Conservation (phyloP, 2,888 invertebrate genomes). For the Entomobrya multifasciata region DNA sequence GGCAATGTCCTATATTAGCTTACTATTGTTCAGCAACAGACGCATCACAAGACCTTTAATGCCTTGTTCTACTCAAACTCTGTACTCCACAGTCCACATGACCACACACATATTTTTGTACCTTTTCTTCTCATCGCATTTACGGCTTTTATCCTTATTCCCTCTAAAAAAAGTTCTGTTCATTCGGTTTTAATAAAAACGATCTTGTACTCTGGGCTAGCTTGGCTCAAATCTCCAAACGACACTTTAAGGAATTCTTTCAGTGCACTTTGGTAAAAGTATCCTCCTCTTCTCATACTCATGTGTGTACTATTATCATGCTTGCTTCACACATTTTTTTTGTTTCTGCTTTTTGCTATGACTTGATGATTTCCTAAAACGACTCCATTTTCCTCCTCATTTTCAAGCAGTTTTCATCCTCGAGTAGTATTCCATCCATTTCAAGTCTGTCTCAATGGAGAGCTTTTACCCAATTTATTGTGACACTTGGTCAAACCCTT, state of each 20-base stretch:
- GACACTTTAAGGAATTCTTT: conserved; percentile 56
- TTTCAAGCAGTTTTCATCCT: background rate
- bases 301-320: conserved; percentile 1
- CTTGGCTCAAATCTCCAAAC: conserved; percentile 55
- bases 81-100: background rate
- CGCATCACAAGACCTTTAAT: background rate
- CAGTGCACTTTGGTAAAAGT: conserved; percentile 27
- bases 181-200: conserved; percentile 41
- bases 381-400: conserved; percentile 40
- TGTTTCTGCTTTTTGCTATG: background rate
- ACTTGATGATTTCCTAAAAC: conserved; percentile 42
- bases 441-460: conserved; percentile 36
- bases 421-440: background rate
- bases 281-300: no score
- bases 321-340: background rate
- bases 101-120: background rate
- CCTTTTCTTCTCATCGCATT: background rate
- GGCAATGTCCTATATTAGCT: conserved; percentile 42
- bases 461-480: conserved; percentile 62
- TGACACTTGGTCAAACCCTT: conserved; percentile 64
- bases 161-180: background rate
- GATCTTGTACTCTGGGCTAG: background rate
- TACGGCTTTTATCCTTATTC: background rate
- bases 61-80: background rate
- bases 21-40: conserved; percentile 9